Evolutionary conservation across 1,140 invertebrate genomes (phyloP), one percentile per base, ranked within the genome.

Genomic region (Saccostrea glomerata): DNA sequence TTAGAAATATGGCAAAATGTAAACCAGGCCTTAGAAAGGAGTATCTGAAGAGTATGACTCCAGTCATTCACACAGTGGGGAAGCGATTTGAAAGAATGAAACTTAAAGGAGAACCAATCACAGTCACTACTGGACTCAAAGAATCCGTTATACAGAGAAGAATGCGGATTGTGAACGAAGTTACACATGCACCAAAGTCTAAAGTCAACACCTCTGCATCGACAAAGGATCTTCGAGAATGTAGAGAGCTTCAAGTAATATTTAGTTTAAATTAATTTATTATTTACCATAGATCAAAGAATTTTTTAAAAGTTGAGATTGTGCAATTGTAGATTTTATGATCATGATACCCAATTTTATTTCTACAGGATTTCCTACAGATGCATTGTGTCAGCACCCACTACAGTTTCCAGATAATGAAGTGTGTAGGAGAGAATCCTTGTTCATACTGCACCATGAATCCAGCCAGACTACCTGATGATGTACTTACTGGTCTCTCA

Each of bases 41-140:
- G 23, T 88, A 63, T 77, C 23, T 30, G 17, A 54, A 86, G 40
- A 86, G 23, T 20, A 63, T 87, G 6, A n/a, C 88, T 55, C 55
- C 86, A 55, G 36, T 90, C 0, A 54, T 89, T 25, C 15, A 13
- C 17, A 36, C 84, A 25, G 30, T 90, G 5, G 55, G 70, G 9
- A 63, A 84, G 15, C 40, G 86, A 55, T 84, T 86, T 84, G 15
- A n/a, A 23, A 86, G 87, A 40, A 54, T 90, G 9, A 56, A 36
- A 30, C 63, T 88, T 55, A 88, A 90, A 85, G 87, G 85, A 13
- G 54, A 86, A 36, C 85, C 82, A 23, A 36, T 87, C 11, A 47
- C 7, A 47, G 82, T 84, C n/a, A 54, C 13, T 55, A 84, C 25
- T 47, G 82, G 82, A 36, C 13, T 84, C 54, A 36, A 40, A 47